Evolutionary conservation across 2,888 invertebrate species (phyloP), one percentile per base, ranked within the genome.

Genomic region (Nomada hirtipes): DNA sequence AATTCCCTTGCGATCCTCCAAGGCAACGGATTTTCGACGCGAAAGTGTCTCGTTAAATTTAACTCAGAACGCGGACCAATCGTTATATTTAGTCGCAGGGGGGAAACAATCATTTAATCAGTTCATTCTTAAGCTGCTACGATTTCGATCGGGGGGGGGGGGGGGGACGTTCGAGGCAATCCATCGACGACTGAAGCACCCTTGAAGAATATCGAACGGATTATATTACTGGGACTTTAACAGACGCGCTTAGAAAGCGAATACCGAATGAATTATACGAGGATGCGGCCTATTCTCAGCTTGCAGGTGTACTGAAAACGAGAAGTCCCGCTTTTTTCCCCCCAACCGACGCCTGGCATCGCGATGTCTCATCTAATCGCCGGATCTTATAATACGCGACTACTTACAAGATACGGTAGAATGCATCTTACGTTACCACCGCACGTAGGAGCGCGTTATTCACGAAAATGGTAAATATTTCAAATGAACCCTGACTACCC

Each of bases 401-500:
- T 75, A 73, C 71, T 86, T 88, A 84, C 76, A 76, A 79, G 77
- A 79, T 64, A 73, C 78, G 71, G 77, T 77, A 76, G 70, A 82
- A 76, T 77, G 81, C 65, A 68, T 85, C 88, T 85, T 85, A 85
- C 76, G 76, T 87, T 88, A 87, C 85, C 76, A 55, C 44, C 53
- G 75, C 77, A 76, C 86, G 72, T 81, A 82, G 68, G 47, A 29
- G 78, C 67, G 71, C 73, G 88, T 87, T 86, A 87, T 82, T 88
- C 87, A 75, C 87, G 85, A 87, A 87, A 88, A 87, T 88, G 85
- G 86, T 88, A 83, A 88, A 88, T 88, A 88, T 88, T 88, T 88
- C 89, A 88, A 87, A 89, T 84, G 86, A 88, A 83, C 74, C 73
- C 60, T 76, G 85, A 82, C 84, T 85, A 69, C 72, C 64, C 52